Percentiles rank a stretch among this genome's conserved stretches.
phyloP scores from a whole-genome alignment of 2,888 invertebrate species.

The Dryobotodes eremita region DNA sequence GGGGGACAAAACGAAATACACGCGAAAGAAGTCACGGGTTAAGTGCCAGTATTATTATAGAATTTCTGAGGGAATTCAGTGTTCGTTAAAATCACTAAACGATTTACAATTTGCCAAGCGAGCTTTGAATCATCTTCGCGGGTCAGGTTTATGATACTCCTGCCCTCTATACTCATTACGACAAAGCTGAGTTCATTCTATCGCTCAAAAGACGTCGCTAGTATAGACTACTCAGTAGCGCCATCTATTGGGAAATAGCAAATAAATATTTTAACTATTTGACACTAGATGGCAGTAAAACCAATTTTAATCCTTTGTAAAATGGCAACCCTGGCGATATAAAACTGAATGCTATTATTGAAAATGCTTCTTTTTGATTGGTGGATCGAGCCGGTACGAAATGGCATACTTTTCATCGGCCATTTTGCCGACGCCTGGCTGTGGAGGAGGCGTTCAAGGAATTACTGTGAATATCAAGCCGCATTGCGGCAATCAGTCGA shows the following conservation, averaged over 20 bases:
- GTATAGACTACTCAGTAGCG: background rate
- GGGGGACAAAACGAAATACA: background rate
- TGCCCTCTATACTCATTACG: constrained; percentile 62
- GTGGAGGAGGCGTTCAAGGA: constrained; percentile 54
- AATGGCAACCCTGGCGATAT: constrained; percentile 82
- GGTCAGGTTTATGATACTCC: constrained; percentile 4
- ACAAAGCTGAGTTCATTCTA: background rate
- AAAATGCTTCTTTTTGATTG: constrained; percentile 86
- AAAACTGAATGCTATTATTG: constrained; percentile 77
- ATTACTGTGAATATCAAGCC: constrained; percentile 77
- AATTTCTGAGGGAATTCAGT: background rate
- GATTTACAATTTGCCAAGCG: background rate
- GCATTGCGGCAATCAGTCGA: constrained; percentile 83
- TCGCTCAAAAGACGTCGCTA: constrained; percentile 17
- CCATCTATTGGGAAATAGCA: constrained; percentile 51
- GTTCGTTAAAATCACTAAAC: background rate
- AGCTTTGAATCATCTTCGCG: background rate
- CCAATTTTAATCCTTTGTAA: constrained; percentile 41
- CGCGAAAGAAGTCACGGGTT: background rate
- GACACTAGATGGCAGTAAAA: constrained; percentile 68
- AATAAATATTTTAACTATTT: constrained; percentile 57
- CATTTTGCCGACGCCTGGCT: constrained; percentile 80
- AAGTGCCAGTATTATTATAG: background rate
- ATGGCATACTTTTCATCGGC: constrained; percentile 78
- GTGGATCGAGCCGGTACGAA: constrained; percentile 71